Percentiles rank a stretch among this genome's conserved stretches.
These are phyloP conservation scores for Diarsia brunnea DNA, from an alignment of 2,888 invertebrate genomes.

Conservation along the genomic window DNA sequence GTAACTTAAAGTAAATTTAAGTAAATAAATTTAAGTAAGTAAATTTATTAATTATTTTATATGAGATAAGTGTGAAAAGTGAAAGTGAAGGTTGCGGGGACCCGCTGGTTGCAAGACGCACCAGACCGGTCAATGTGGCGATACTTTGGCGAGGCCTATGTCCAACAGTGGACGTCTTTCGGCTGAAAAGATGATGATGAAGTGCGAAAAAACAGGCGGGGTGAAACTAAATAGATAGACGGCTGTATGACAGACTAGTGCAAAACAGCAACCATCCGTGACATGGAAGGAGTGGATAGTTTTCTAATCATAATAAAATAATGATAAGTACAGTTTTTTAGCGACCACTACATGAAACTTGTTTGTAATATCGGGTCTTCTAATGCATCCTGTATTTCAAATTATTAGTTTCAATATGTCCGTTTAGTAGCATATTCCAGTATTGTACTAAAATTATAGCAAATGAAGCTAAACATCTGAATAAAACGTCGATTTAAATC, in stretches of 20 bases:
- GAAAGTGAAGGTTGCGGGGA: no score
- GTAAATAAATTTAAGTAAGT: no score
- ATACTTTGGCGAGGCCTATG: no score
- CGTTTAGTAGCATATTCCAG: conserved; percentile 1
- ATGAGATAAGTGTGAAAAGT: no score
- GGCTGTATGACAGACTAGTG: no score
- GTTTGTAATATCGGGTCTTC: background rate
- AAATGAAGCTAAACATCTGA: conserved; percentile 32
- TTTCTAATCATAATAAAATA: background rate
- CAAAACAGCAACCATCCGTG: background rate
- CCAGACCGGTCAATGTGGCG: no score
- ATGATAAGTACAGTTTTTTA: background rate
- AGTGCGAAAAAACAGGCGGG: no score
- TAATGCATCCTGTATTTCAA: background rate
- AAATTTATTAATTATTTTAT: no score
- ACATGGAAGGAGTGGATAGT: background rate
- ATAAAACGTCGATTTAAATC: conserved; percentile 48
- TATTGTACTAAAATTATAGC: conserved; percentile 40
- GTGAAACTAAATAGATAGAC: background rate
- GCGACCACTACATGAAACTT: background rate
- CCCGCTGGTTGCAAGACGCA: no score
- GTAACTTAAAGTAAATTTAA: no score
- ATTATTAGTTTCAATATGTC: conserved; percentile 14
- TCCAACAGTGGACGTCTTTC: no score
- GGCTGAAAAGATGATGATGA: no score